Conservation (phyloP, 1,140 invertebrate genomes). For the Phenacoccus solenopsis region DNA sequence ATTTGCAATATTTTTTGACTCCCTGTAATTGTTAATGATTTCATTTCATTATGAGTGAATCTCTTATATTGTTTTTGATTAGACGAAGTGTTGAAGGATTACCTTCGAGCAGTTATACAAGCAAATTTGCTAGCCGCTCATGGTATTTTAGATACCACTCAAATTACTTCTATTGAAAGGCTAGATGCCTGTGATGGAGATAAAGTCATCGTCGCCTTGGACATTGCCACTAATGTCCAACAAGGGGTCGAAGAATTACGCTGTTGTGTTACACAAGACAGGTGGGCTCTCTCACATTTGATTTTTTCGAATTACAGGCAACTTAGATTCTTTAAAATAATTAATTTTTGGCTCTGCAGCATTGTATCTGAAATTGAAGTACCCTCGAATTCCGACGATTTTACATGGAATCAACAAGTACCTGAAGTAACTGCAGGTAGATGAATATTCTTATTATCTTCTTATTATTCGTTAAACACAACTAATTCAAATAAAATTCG, state of each 20-base stretch:
- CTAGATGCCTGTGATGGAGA: background rate
- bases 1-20: no score
- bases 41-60: no score
- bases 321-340: no score
- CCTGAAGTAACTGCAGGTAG: background rate
- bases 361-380: background rate
- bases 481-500: no score
- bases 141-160: slow-evolving; percentile 11
- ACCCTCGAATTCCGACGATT: background rate
- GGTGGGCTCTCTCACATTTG: no score
- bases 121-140: slow-evolving; percentile 20
- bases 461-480: background rate
- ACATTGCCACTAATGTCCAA: slow-evolving; percentile 19
- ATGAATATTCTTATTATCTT: background rate
- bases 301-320: no score
- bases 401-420: background rate
- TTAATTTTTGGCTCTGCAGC: no score
- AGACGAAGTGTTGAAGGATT: slow-evolving; percentile 23
- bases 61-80: no score
- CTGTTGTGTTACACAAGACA: slow-evolving; percentile 18
- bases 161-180: slow-evolving; percentile 20
- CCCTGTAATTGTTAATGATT: no score
- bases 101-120: slow-evolving; percentile 22
- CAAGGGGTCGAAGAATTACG: slow-evolving; percentile 23
- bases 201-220: slow-evolving; percentile 15